Conservation (phyloP, 2,888 invertebrate genomes). For the Pristionchus exspectatus region DNA sequence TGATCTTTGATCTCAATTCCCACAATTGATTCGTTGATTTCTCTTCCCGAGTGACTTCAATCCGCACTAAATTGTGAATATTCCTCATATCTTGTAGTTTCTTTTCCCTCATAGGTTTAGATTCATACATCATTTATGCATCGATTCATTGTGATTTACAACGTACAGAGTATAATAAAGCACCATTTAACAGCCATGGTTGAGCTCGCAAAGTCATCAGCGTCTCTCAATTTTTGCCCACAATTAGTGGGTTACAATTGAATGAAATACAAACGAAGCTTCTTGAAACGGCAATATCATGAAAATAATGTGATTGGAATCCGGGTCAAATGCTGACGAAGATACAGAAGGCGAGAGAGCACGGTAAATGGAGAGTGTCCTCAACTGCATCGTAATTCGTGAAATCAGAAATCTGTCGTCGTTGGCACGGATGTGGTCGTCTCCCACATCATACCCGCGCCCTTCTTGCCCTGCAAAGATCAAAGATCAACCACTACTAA, state of each 20-base stretch:
- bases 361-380: neutral
- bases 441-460: constrained; percentile 36
- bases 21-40: neutral
- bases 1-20: constrained; percentile 43
- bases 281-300: no score
- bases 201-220: neutral
- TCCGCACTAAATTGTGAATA: neutral
- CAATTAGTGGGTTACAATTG: neutral
- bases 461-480: constrained; percentile 44
- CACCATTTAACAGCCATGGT: neutral
- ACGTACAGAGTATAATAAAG: neutral
- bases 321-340: no score
- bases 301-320: neutral
- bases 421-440: neutral
- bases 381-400: neutral
- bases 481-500: neutral
- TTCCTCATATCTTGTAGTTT: neutral
- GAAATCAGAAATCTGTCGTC: constrained; percentile 2
- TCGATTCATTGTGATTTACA: neutral
- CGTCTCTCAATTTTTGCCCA: neutral
- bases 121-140: neutral
- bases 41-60: neutral
- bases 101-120: neutral
- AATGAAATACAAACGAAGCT: no score
- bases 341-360: neutral